phyloP scores from a whole-genome alignment of 2,888 invertebrate species.

The Monopis laevigella region DNA sequence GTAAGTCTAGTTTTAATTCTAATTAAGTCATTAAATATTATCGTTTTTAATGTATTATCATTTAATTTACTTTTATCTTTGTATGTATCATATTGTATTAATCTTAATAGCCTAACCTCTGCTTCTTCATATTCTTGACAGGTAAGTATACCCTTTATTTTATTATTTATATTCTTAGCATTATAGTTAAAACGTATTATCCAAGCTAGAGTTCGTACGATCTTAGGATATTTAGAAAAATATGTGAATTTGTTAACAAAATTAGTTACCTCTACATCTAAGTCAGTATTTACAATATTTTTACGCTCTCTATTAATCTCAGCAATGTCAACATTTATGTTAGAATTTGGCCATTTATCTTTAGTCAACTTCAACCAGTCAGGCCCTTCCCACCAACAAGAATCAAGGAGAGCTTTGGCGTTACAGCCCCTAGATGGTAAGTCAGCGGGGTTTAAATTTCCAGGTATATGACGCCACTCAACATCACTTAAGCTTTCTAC shows the following conservation, averaged over 20 bases:
- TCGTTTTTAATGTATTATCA: too few species aligned
- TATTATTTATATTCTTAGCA: neutral
- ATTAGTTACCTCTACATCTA: neutral
- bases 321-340: neutral
- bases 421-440: conserved; percentile 12
- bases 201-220: conserved; percentile 11
- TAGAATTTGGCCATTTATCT: conserved; percentile 1
- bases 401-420: conserved; percentile 2
- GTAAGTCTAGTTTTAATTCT: too few species aligned
- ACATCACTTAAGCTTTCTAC: neutral
- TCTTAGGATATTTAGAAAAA: conserved; percentile 12
- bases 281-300: neutral
- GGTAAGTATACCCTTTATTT: neutral
- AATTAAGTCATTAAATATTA: too few species aligned
- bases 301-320: conserved; percentile 2
- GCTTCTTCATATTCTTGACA: neutral
- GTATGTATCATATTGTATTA: neutral
- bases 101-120: neutral
- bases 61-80: too few species aligned
- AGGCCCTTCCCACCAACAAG: conserved; percentile 14
- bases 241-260: neutral
- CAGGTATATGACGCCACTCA: conserved; percentile 13
- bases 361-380: neutral
- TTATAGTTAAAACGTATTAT: conserved; percentile 6
- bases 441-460: conserved; percentile 12